A percentile compares a stretch with the other conserved stretches of the same genome.
Conservation (phyloP, 2,797 vertebrate genomes). For the Chrosomus eos region DNA sequence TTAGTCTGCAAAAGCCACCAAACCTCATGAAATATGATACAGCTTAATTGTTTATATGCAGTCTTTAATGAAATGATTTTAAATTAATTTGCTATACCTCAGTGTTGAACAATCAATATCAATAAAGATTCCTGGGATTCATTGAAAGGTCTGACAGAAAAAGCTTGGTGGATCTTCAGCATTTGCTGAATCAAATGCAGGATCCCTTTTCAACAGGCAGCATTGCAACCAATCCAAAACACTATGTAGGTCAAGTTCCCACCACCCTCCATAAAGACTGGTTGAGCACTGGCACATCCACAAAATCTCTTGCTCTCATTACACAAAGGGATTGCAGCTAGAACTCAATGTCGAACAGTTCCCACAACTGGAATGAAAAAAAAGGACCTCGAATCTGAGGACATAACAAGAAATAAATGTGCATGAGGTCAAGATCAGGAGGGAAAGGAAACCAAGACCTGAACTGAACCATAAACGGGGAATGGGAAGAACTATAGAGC, state of each 20-base stretch:
- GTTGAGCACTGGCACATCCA: conserved; percentile 46
- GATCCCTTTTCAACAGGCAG: conserved; percentile 46
- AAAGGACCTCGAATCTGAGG: conserved; percentile 1
- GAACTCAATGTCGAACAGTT: conserved; percentile 17
- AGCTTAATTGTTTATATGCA: neutral
- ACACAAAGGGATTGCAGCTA: conserved; percentile 35
- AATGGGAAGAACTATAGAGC: neutral
- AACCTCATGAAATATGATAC: neutral
- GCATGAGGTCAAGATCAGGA: conserved; percentile 9
- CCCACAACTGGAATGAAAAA: conserved; percentile 40
- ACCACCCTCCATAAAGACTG: conserved; percentile 51
- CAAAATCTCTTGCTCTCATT: conserved; percentile 39
- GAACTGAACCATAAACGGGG: neutral
- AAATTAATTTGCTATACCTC: neutral
- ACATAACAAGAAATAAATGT: conserved; percentile 24
- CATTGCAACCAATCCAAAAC: conserved; percentile 61
- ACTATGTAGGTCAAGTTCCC: conserved; percentile 63
- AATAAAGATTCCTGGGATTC: neutral
- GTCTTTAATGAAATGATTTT: neutral
- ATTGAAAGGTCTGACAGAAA: conserved; percentile 10
- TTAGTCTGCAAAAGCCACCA: neutral
- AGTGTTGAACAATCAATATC: neutral
- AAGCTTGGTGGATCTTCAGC: conserved; percentile 6
- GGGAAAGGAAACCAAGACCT: conserved; percentile 2
- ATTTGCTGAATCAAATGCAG: conserved; percentile 45